Evolutionary conservation across 1,140 invertebrate genomes (phyloP).

Genomic region (Tetragnatha versicolor): DNA sequence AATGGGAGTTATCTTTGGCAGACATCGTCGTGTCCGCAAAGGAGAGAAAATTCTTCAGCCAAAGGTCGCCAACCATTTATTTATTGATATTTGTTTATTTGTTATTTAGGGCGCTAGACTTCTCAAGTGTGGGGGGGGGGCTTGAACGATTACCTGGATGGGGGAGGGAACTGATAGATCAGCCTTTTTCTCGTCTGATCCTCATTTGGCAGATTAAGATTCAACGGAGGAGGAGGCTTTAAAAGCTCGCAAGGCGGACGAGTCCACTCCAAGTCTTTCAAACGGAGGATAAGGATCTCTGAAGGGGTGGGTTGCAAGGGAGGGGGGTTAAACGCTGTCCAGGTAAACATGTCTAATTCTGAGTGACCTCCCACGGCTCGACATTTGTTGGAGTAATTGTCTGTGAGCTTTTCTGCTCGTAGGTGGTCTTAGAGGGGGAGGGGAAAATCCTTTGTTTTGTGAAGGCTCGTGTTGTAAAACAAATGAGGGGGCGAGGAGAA

Average conservation of each 20-base stretch:
- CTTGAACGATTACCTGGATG: not conserved
- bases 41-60: not conserved
- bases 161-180: slow-evolving; percentile 18
- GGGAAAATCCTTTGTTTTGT: slow-evolving; percentile 38
- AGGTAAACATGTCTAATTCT: slow-evolving; percentile 50
- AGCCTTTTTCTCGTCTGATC: slow-evolving; percentile 36
- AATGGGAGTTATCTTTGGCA: slow-evolving; percentile 1
- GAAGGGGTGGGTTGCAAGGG: too few species aligned
- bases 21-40: slow-evolving; percentile 9
- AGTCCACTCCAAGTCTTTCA: slow-evolving; percentile 27
- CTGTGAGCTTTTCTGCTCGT: slow-evolving; percentile 22
- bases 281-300: slow-evolving; percentile 28
- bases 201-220: slow-evolving; percentile 40
- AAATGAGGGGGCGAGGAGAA: slow-evolving; percentile 27
- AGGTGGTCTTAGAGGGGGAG: slow-evolving; percentile 27
- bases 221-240: slow-evolving; percentile 20
- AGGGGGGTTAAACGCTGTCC: slow-evolving; percentile 11
- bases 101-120: not conserved
- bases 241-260: slow-evolving; percentile 6
- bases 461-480: slow-evolving; percentile 46
- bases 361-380: slow-evolving; percentile 36
- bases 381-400: slow-evolving; percentile 53
- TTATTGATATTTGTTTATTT: not conserved
- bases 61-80: slow-evolving; percentile 10
- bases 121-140: not conserved